phyloP scores from a whole-genome alignment of 2,797 vertebrate genomes.

The Pseudochirops cupreus region DNA sequence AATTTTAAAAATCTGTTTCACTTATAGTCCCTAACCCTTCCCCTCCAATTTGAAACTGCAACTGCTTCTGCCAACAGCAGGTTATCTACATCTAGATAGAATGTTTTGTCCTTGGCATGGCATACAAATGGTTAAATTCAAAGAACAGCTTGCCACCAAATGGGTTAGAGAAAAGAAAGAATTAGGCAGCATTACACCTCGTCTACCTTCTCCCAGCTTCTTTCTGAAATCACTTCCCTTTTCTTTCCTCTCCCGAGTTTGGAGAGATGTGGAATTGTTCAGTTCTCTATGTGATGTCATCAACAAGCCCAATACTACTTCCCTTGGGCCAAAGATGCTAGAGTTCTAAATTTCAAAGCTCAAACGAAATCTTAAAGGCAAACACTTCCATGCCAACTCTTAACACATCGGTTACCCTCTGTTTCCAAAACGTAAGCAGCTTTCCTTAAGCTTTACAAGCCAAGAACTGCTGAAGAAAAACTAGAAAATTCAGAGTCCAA shows the following conservation, averaged over 20 bases:
- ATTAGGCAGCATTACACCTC: not conserved
- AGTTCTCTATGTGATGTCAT: not conserved
- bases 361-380: not conserved
- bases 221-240: not conserved
- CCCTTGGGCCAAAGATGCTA: constrained; percentile 26
- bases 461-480: constrained; percentile 58
- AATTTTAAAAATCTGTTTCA: constrained; percentile 7
- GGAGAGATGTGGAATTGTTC: not conserved
- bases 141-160: constrained; percentile 26
- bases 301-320: constrained; percentile 25
- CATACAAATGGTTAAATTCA: not conserved
- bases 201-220: not conserved
- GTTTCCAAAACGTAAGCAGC: constrained; percentile 38
- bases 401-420: not conserved
- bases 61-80: not conserved
- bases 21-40: constrained; percentile 33
- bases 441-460: constrained; percentile 59
- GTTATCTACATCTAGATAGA: constrained; percentile 20
- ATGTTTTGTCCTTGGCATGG: constrained; percentile 29
- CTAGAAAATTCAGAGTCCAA: constrained; percentile 48
- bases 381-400: constrained; percentile 23
- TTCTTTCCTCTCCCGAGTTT: not conserved
- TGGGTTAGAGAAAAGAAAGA: constrained; percentile 10
- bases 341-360: constrained; percentile 19
- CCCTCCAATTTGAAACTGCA: constrained; percentile 50